Evolutionary conservation across 2,888 invertebrate species (phyloP).

Genomic region (Bugula neritina): DNA sequence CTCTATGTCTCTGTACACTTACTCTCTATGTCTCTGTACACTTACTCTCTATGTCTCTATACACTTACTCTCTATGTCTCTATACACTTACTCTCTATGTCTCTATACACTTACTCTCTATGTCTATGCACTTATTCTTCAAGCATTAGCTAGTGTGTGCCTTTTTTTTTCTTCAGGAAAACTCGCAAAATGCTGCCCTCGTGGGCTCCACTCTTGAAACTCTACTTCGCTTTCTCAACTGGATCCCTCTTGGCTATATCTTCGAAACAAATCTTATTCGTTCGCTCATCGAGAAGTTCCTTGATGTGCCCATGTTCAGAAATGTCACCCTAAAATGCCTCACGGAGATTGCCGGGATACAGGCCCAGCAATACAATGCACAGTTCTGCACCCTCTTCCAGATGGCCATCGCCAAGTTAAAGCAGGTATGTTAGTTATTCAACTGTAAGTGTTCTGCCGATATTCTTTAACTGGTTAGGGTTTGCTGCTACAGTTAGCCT

Average conservation of each 20-base stretch:
- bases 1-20: no score
- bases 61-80: no score
- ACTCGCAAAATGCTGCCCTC: conserved; percentile 91
- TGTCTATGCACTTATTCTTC: no score
- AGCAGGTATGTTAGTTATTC: conserved; percentile 58
- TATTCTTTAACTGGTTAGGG: no score
- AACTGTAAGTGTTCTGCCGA: no score
- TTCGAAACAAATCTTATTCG: conserved; percentile 96
- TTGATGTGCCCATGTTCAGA: conserved; percentile 93
- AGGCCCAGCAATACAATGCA: conserved; percentile 77
- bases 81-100: no score
- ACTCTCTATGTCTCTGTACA: no score
- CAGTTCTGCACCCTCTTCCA: conserved; percentile 84
- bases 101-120: no score
- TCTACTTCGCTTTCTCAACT: conserved; percentile 88
- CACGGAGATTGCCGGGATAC: conserved; percentile 89
- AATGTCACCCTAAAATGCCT: conserved; percentile 97
- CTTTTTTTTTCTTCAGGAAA: conserved; percentile 63
- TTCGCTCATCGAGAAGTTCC: conserved; percentile 88
- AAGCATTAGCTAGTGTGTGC: no score
- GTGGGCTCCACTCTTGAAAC: conserved; percentile 95
- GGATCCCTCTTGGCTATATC: conserved; percentile 99
- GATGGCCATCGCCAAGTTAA: conserved; percentile 85
- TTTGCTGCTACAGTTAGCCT: not conserved
- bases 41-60: no score